These are phyloP conservation scores for Calliopsis andreniformis DNA, from an alignment of 1,140 invertebrate genomes.

Conservation along the genomic window DNA sequence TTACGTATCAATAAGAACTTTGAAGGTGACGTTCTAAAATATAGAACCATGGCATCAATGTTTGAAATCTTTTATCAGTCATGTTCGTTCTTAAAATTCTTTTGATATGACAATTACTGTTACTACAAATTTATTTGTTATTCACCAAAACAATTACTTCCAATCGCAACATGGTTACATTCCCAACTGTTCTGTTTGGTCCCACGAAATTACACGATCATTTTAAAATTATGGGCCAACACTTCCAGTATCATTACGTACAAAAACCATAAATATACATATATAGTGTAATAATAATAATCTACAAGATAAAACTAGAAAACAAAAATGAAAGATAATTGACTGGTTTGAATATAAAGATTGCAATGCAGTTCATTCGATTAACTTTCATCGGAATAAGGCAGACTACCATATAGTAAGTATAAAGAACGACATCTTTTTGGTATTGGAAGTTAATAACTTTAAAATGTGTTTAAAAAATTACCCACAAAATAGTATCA, in stretches of 20 bases:
- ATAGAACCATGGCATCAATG: background rate
- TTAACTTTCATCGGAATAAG: conserved; percentile 64
- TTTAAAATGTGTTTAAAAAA: too few relatives aligned
- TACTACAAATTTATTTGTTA: background rate
- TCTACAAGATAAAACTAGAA: conserved; percentile 8
- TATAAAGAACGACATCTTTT: conserved; percentile 39
- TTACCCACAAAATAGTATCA: too few relatives aligned
- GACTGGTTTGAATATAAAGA: conserved; percentile 1
- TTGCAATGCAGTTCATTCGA: conserved; percentile 13
- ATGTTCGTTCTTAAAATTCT: background rate
- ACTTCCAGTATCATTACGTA: background rate
- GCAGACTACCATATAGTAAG: conserved; percentile 34
- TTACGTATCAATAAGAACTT: background rate
- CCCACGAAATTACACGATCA: conserved; percentile 72
- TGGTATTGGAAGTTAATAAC: conserved; percentile 46
- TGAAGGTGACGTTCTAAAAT: conserved; percentile 5
- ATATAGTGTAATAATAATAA: conserved; percentile 25
- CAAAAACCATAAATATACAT: conserved; percentile 40
- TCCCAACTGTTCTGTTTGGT: conserved; percentile 61
- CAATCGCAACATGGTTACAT: conserved; percentile 37
- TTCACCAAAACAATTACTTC: conserved; percentile 43
- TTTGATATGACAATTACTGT: background rate
- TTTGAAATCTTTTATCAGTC: background rate
- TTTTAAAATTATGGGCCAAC: conserved; percentile 22
- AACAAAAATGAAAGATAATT: conserved; percentile 31